Percentiles rank a stretch among this genome's conserved stretches.
Conservation (phyloP, 2,113 vertebrate species). For the Hyla sarda region DNA sequence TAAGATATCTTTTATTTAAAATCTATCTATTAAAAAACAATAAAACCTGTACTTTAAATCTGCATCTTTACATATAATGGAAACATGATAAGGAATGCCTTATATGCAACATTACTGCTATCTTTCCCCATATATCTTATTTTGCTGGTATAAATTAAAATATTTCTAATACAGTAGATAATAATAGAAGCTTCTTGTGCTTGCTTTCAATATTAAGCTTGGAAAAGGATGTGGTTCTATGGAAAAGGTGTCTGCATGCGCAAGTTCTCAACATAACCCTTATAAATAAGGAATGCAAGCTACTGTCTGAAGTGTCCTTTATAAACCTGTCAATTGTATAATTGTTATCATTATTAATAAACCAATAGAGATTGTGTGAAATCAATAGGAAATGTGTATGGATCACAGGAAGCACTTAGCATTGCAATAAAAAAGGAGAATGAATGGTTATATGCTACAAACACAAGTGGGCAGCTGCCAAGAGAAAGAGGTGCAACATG, state of each 20-base stretch:
- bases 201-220: slow-evolving; percentile 2
- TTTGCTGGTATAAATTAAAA: not conserved
- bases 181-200: not conserved
- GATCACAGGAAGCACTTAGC: slow-evolving; percentile 57
- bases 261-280: slow-evolving; percentile 1
- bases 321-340: slow-evolving; percentile 39
- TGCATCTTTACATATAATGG: no score
- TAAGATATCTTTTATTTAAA: no score
- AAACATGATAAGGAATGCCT: not conserved
- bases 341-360: slow-evolving; percentile 59
- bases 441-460: slow-evolving; percentile 32
- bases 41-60: no score
- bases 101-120: not conserved
- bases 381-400: slow-evolving; percentile 59
- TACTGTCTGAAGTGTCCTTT: slow-evolving; percentile 46
- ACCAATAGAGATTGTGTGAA: slow-evolving; percentile 53
- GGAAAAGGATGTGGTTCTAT: slow-evolving; percentile 1
- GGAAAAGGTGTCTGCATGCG: slow-evolving; percentile 34
- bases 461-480: slow-evolving; percentile 28
- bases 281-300: slow-evolving; percentile 12
- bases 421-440: slow-evolving; percentile 50
- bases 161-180: not conserved
- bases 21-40: no score
- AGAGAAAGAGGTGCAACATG: not conserved
- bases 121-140: not conserved